Evolutionary conservation across 2,113 vertebrate genomes (phyloP), one percentile per base, ranked within the genome.

Genomic region (Phaethon lepturus): DNA sequence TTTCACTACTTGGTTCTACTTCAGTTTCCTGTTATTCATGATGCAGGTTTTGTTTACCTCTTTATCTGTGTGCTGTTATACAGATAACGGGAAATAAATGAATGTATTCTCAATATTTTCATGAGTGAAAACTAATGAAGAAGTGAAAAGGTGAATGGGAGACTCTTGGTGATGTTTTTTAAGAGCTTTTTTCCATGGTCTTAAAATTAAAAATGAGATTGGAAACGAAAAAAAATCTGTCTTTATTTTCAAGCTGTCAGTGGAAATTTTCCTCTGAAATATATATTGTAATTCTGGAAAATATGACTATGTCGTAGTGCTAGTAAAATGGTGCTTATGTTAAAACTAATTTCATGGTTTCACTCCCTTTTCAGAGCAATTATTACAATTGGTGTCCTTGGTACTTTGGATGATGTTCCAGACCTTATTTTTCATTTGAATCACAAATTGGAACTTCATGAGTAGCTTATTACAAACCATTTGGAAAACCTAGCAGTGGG

Each of bases 361-460:
- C 62, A 56, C 80, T 95, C 72, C 44, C 10, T 76, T n/a, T 67
- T 95, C 73, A 75, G 47, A 90, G 35, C 28, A 80, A 44, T 79
- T 94, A 66, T 25, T 94, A 72, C 24, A 58, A 29, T 88, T 67
- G 55, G 20, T 84, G 35, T 76, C 25, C 58, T 94, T 91, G n/a
- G 25, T 94, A 45, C 63, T 33, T 78, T 60, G 62, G 38, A 35
- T 90, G 38, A 40, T 96, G 91, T 88, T 95, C 67, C 91, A 83
- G 88, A 91, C 45, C 35, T 95, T 85, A 87, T 88, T 89, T 88
- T 96, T 91, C 90, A 67, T 89, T 95, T 97, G 83, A 95, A 93
- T 97, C 81, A 95, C 88, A 89, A 91, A 93, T 88, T 96, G 89
- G 84, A 90, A 58, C 76, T 95, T 96, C 88, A 66, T 90, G 71